These are phyloP conservation scores for Lagodon rhomboides DNA, from an alignment of 2,797 vertebrate species.

Conservation along the genomic window DNA sequence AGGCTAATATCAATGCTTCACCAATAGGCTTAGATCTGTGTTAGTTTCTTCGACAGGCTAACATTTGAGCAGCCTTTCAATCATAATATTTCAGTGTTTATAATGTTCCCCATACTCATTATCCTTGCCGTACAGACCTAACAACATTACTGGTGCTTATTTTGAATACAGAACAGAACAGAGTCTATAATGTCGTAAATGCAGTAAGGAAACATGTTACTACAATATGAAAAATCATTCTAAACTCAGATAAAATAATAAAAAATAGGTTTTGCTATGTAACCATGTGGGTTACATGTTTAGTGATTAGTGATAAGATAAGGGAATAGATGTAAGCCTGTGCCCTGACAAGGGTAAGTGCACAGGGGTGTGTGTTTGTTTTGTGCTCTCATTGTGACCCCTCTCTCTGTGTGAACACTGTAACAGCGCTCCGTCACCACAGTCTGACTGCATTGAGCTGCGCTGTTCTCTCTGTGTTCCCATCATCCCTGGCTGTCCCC, in stretches of 20 bases:
- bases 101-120: too few species aligned
- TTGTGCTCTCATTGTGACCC: slow-evolving; percentile 51
- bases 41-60: too few species aligned
- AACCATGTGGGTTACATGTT: slow-evolving; percentile 4
- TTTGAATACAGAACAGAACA: too few species aligned
- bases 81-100: too few species aligned
- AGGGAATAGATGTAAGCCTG: slow-evolving; percentile 18
- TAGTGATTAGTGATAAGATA: not conserved
- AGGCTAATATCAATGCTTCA: too few species aligned
- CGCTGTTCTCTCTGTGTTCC: slow-evolving; percentile 61
- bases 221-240: too few species aligned
- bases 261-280: slow-evolving; percentile 5
- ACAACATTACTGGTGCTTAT: too few species aligned
- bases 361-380: slow-evolving; percentile 49
- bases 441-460: slow-evolving; percentile 45
- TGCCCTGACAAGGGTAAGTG: slow-evolving; percentile 21
- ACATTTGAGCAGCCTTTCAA: too few species aligned
- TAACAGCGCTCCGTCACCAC: slow-evolving; percentile 42
- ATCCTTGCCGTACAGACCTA: too few species aligned
- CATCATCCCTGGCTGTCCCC: slow-evolving; percentile 74
- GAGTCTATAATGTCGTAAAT: too few species aligned
- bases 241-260: not conserved
- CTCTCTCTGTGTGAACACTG: slow-evolving; percentile 50
- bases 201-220: too few species aligned
- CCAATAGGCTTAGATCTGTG: too few species aligned